Conservation (phyloP, 2,113 vertebrate genomes). For the Corythaixoides concolor region DNA sequence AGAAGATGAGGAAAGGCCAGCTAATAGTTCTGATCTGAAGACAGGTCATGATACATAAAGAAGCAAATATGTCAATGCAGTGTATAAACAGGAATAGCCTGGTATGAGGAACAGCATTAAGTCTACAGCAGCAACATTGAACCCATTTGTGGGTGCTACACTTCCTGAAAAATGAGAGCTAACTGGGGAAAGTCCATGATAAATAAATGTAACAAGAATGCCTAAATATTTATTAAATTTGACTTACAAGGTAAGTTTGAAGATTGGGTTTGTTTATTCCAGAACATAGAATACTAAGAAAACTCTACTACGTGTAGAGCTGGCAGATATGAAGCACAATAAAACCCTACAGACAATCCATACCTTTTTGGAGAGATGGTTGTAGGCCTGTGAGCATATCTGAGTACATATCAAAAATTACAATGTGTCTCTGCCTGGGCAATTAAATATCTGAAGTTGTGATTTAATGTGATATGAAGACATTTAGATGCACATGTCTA, state of each 20-base stretch:
- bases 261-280: not conserved
- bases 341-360: not conserved
- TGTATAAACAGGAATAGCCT: not conserved
- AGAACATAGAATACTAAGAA: not conserved
- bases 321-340: not conserved
- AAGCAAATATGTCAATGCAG: not conserved
- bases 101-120: not conserved
- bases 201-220: not conserved
- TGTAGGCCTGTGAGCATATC: not conserved
- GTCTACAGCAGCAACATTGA: not conserved
- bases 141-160: not conserved
- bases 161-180: not conserved
- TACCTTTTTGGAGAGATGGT: not conserved
- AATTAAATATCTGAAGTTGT: not conserved
- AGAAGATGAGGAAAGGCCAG: not conserved
- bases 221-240: not conserved
- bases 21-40: not conserved
- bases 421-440: not conserved
- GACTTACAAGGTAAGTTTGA: not conserved
- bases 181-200: not conserved
- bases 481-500: not conserved
- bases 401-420: not conserved
- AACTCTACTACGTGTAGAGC: not conserved
- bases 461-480: not conserved
- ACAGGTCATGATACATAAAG: not conserved